A percentile compares a stretch with the other conserved stretches of the same genome.
Evolutionary conservation across 2,797 vertebrate genomes (phyloP).

Genomic region (Furcifer pardalis): DNA sequence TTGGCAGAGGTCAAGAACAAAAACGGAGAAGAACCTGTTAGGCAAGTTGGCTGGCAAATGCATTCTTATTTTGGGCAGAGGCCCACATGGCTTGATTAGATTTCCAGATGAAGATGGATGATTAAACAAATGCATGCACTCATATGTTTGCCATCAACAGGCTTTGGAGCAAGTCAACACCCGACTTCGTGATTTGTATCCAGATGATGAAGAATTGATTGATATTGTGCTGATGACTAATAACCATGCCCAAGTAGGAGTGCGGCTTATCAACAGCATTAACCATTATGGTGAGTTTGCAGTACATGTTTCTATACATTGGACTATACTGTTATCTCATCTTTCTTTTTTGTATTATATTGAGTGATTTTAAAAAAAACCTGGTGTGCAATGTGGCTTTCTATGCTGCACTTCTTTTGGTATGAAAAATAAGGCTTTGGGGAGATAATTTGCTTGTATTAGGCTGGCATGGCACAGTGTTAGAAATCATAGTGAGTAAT

Average conservation of each 20-base stretch:
- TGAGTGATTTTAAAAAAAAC: neutral
- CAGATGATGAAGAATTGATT: conserved; percentile 92
- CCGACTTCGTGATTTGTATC: conserved; percentile 88
- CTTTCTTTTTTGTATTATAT: neutral
- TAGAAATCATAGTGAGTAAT: too few relatives aligned
- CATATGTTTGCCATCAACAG: conserved; percentile 70
- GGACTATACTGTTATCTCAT: neutral
- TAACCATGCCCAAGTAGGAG: conserved; percentile 96
- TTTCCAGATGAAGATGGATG: conserved; percentile 24
- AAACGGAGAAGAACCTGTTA: conserved; percentile 43
- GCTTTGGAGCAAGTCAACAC: conserved; percentile 90
- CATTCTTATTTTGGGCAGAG: conserved; percentile 30
- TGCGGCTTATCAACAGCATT: conserved; percentile 97
- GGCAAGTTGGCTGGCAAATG: conserved; percentile 16
- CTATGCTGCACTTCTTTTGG: neutral
- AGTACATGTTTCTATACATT: conserved; percentile 51
- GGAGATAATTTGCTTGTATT: neutral
- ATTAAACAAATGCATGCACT: conserved; percentile 4
- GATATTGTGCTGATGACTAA: conserved; percentile 98
- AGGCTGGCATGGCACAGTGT: neutral
- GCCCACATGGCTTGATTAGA: neutral
- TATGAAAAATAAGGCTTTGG: neutral
- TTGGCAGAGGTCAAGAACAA: conserved; percentile 8
- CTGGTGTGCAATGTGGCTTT: neutral
- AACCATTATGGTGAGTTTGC: conserved; percentile 91